Base-by-base conservation (phyloP, 2,888 invertebrate genomes). In the Scaptomyza parva region DNA sequence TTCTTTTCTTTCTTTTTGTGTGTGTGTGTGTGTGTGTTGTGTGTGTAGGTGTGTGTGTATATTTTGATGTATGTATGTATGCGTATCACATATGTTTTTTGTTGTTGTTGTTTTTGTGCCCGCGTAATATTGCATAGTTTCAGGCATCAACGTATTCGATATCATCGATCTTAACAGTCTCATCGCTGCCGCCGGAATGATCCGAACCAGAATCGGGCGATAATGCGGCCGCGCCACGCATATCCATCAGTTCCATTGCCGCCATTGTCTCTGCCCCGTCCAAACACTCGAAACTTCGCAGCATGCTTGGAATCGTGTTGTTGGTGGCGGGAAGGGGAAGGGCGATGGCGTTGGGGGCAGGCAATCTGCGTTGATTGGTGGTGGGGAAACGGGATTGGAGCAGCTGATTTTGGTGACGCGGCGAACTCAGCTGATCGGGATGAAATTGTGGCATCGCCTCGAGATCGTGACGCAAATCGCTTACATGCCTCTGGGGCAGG, bases 141-240 rank as follows among this genome's bases (percentile, higher is more conserved):
- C 73, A 91, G 73, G 90, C 91, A 70, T 91, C 92, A 20, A 84
- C 91, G 77, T 92, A 92, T 53, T 88, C 87, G 45, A 92, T 91
- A 72, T 92, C 92, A 59, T 91, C 91, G 53, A 92, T 91, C 86
- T 91, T 88, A 47, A 91, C 89, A 50, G 92, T 92, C 70, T 90
- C 90, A 86, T 91, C 86, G 70, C 92, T 92, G 63, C 92, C 92
- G 43, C 92, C 92, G 17, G 92, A 92, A 86, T 92, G 91, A 88
- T 91, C 85, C 11, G 92, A 92, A n/a, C 88, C 86, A 2, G 86
- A 80, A 72, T 91, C 90, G 50, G 50, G 84, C 72, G 58, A 76
- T 63, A 37, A 41, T 37, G 63, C 77, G 12, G 62, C 40, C 14
- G 76, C 76, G 3, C 78, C 78, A n/a, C 85, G 74, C 85, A 86